A percentile compares a stretch with the other conserved stretches of the same genome.
phyloP scores from a whole-genome alignment of 1,140 invertebrate genomes.

The Drosophila lini region DNA sequence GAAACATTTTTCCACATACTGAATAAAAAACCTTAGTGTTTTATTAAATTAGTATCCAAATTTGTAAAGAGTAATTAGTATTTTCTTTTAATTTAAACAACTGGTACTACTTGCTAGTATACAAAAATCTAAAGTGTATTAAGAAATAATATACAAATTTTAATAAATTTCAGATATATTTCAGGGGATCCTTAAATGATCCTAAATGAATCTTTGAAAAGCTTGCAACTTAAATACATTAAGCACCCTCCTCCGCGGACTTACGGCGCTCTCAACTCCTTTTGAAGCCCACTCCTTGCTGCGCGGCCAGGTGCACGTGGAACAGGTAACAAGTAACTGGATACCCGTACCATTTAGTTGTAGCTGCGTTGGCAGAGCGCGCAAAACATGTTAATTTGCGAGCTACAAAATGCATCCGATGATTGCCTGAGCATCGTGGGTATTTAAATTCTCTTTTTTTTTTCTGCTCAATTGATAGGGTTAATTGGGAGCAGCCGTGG shows the following conservation, averaged over 20 bases:
- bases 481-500: slow-evolving; percentile 23
- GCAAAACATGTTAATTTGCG: slow-evolving; percentile 31
- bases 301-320: background rate
- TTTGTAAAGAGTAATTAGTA: background rate
- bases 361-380: slow-evolving; percentile 28
- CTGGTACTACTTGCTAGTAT: background rate
- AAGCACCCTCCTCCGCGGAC: background rate
- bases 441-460: background rate
- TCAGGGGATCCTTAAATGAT: fast-evolving
- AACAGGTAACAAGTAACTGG: slow-evolving; percentile 10
- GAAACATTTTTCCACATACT: too few species aligned
- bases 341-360: slow-evolving; percentile 12
- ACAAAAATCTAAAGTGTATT: too few species aligned
- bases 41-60: background rate
- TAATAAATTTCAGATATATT: too few species aligned
- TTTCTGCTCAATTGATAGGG: slow-evolving; percentile 27
- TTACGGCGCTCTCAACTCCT: slow-evolving; percentile 5
- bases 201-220: background rate
- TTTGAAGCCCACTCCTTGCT: slow-evolving; percentile 24
- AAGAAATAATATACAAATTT: too few species aligned
- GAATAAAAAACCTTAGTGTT: too few species aligned
- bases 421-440: slow-evolving; percentile 19
- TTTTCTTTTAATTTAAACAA: background rate
- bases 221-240: background rate
- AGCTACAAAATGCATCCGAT: slow-evolving; percentile 35